Evolutionary conservation across 2,113 vertebrate genomes (phyloP).

Genomic region (Delphinus delphis): DNA sequence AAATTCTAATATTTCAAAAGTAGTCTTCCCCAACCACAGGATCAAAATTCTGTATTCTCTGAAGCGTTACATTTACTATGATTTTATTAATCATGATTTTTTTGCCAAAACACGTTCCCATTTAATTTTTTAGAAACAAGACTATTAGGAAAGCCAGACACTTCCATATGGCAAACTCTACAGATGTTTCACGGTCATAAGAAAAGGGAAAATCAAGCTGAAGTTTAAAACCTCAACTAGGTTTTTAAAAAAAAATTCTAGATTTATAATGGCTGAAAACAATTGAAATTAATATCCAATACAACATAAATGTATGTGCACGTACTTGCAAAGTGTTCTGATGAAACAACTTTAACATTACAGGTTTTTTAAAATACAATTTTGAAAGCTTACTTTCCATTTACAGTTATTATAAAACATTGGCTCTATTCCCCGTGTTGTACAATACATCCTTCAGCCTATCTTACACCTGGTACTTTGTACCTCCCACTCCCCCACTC

Average conservation of each 20-base stretch:
- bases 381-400: neutral
- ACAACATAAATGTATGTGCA: neutral
- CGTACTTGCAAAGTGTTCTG: conserved; percentile 9
- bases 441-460: too few relatives aligned
- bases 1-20: neutral
- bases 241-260: neutral
- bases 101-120: neutral
- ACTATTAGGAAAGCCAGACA: neutral
- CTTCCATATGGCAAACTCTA: neutral
- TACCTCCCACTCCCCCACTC: too few relatives aligned
- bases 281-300: conserved; percentile 24
- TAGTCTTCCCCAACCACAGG: neutral
- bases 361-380: neutral
- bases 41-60: neutral
- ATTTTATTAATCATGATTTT: neutral
- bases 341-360: conserved; percentile 23
- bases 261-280: neutral
- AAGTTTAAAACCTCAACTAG: neutral
- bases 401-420: neutral
- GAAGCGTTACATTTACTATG: neutral
- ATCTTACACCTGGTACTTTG: too few relatives aligned
- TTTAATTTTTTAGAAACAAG: neutral
- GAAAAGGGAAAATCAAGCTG: neutral
- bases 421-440: neutral
- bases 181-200: neutral